Base-by-base conservation (phyloP, 2,797 vertebrate species). In the Hozukius guyotensis region DNA sequence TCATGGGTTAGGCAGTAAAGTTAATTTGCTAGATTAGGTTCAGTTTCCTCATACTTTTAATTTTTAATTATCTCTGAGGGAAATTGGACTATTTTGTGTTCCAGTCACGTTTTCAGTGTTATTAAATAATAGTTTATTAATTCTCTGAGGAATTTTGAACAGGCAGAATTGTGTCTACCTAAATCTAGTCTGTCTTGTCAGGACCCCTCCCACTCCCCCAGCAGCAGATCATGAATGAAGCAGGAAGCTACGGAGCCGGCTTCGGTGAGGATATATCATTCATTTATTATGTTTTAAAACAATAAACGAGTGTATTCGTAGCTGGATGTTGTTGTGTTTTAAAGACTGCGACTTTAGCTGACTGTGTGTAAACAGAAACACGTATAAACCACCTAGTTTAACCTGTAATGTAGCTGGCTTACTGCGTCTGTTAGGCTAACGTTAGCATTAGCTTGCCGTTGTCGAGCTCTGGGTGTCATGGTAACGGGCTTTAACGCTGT, bases 171-270 rank as follows among this genome's bases (percentile, higher is more conserved):
- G 55, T 18, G 42, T 75, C 7, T 8, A 6, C 81, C 93, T 89
- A 55, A 64, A 38, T 38, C 36, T 0, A 14, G 36, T 8, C 9
- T 4, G 12, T 14, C 25, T 38, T 38, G 69, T 10, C 31, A 93
- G 92, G 93, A 93, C 95, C 93, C 93, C 87, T 16, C 77, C 71
- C 84, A 85, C 83, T 90, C 72, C 61, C 61, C 63, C 75, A 74
- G 84, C 75, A 74, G 84, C 42, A 18, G 82, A 95, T 89, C 91
- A 94, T 95, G 93, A 77, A 88, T 86, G 80, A 49, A 49, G 20
- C 89, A 94, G 93, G 93, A 94, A 93, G 91, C 91, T 83, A 29
- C 88, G 80, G 84, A 95, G 91, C 96, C 95, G 96, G 96, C 94
- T 91, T 82, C 78, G 95, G 96, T 96, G 80, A 91, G 92, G 29